phyloP scores from a whole-genome alignment of 2,888 invertebrate genomes.

The Polymixis flavicincta region DNA sequence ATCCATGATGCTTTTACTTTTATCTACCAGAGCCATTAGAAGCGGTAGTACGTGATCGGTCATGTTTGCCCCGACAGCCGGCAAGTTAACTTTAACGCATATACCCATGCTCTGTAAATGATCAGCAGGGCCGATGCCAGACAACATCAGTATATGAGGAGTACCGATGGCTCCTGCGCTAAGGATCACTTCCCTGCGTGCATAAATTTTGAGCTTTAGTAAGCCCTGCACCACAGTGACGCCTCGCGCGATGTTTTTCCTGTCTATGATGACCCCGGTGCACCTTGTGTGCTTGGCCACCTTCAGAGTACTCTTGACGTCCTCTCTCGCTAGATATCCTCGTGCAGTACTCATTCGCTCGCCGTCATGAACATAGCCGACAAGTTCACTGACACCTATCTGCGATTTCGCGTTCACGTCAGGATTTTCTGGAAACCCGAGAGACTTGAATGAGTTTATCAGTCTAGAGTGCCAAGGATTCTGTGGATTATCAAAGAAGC shows the following conservation, averaged over 20 bases:
- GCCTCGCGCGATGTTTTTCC: slow-evolving; percentile 71
- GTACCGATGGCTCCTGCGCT: slow-evolving; percentile 80
- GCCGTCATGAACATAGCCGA: slow-evolving; percentile 76
- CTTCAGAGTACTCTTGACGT: slow-evolving; percentile 69
- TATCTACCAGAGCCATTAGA: slow-evolving; percentile 70
- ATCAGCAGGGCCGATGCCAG: slow-evolving; percentile 78
- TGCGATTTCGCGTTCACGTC: slow-evolving; percentile 79
- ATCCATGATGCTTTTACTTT: slow-evolving; percentile 29
- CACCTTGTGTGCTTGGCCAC: slow-evolving; percentile 75
- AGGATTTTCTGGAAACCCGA: slow-evolving; percentile 74
- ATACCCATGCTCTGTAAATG: slow-evolving; percentile 73
- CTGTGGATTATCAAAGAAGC: slow-evolving; percentile 71
- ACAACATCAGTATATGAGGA: slow-evolving; percentile 80
- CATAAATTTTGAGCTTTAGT: slow-evolving; percentile 66
- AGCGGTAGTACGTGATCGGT: slow-evolving; percentile 76
- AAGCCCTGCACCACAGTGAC: slow-evolving; percentile 68
- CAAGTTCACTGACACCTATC: slow-evolving; percentile 75
- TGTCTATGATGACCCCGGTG: slow-evolving; percentile 75
- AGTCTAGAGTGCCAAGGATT: slow-evolving; percentile 78
- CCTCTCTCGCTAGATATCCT: slow-evolving; percentile 72
- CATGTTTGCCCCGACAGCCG: slow-evolving; percentile 78
- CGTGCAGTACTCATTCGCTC: slow-evolving; percentile 79
- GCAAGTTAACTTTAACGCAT: slow-evolving; percentile 70
- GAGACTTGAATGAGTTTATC: slow-evolving; percentile 66
- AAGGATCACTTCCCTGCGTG: slow-evolving; percentile 77